These are phyloP conservation scores for Melanotaenia duboulayi DNA, from an alignment of 2,113 vertebrate species.

Conservation along the genomic window DNA sequence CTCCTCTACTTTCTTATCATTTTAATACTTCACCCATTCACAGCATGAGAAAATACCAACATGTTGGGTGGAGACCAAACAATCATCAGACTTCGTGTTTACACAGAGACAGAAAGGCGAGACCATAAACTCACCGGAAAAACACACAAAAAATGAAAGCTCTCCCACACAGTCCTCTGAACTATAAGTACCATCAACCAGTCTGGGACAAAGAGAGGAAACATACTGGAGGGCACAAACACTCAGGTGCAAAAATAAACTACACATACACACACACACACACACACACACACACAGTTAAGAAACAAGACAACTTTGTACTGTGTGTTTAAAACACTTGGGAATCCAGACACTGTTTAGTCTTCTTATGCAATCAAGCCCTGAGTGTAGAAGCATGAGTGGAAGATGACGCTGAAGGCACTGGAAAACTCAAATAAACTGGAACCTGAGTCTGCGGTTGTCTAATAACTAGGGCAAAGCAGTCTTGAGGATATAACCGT, in stretches of 20 bases:
- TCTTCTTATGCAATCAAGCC: slow-evolving; percentile 44
- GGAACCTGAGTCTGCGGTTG: slow-evolving; percentile 7
- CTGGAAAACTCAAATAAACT: slow-evolving; percentile 47
- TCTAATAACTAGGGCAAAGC: slow-evolving; percentile 66
- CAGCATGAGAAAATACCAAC: too few species aligned
- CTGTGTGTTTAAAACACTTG: too few species aligned
- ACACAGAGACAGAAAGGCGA: too few species aligned
- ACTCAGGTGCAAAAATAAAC: slow-evolving; percentile 1
- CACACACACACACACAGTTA: not conserved
- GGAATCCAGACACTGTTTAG: slow-evolving; percentile 5
- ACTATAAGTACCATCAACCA: not conserved
- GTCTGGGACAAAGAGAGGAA: slow-evolving; percentile 16
- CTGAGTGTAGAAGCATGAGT: slow-evolving; percentile 47
- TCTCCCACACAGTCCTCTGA: not conserved
- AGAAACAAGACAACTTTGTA: too few species aligned
- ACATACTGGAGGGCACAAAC: slow-evolving; percentile 20
- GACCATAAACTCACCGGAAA: too few species aligned
- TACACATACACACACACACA: too few species aligned
- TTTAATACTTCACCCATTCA: too few species aligned
- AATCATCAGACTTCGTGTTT: too few species aligned
- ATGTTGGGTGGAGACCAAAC: too few species aligned
- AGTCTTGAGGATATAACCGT: slow-evolving; percentile 73
- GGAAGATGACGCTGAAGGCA: slow-evolving; percentile 55
- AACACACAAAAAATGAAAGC: too few species aligned
- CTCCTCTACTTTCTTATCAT: too few species aligned